Conservation (phyloP, 1,140 invertebrate species). For the Penaeus indicus region DNA sequence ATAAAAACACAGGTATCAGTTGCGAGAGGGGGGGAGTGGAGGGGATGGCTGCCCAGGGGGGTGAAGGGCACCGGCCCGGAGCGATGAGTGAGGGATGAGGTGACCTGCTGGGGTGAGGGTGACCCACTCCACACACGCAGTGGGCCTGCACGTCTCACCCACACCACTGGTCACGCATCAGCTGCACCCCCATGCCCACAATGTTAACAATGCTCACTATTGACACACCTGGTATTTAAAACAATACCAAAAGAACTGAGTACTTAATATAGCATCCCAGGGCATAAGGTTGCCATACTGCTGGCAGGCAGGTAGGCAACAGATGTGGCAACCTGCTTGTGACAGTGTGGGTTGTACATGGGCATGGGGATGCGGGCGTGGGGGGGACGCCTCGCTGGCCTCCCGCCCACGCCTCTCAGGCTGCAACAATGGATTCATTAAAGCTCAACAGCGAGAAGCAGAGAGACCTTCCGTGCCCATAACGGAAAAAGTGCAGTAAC, state of each 20-base stretch:
- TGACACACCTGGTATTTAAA: constrained; percentile 50
- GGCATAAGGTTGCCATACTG: constrained; percentile 43
- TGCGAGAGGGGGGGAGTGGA: constrained; percentile 40
- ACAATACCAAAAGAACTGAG: constrained; percentile 53
- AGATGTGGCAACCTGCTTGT: constrained; percentile 43
- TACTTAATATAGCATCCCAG: constrained; percentile 34
- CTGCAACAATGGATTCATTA: constrained; percentile 47
- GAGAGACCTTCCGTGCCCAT: constrained; percentile 52
- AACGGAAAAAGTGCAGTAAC: constrained; percentile 54
- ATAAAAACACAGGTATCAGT: constrained; percentile 57
- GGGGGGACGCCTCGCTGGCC: neutral
- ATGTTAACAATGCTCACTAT: constrained; percentile 46
- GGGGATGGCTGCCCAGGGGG: constrained; percentile 23
- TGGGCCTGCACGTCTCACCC: constrained; percentile 25
- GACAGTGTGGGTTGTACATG: constrained; percentile 29
- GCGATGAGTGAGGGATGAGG: constrained; percentile 32
- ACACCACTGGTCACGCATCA: constrained; percentile 28
- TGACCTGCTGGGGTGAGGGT: constrained; percentile 22
- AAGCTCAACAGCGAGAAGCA: constrained; percentile 56
- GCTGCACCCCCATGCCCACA: constrained; percentile 37
- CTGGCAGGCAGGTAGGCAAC: constrained; percentile 46
- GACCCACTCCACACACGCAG: neutral
- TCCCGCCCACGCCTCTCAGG: constrained; percentile 23
- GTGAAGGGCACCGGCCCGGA: constrained; percentile 29
- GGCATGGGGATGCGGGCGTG: constrained; percentile 39